Conservation (phyloP, 1,140 invertebrate species). For the Eulimnadia texana region DNA sequence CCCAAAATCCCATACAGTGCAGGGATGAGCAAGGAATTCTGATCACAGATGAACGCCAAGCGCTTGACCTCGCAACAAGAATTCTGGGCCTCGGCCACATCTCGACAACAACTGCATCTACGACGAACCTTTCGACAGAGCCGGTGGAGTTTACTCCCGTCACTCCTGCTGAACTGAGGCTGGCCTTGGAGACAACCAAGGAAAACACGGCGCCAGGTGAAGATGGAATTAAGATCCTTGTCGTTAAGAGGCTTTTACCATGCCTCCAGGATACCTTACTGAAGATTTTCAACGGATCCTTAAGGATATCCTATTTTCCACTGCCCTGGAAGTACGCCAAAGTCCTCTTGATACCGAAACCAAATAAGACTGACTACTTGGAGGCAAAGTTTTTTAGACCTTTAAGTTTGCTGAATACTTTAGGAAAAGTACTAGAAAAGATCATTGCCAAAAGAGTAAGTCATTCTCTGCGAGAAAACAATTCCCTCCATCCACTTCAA, state of each 20-base stretch:
- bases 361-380: background rate
- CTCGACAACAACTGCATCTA: too few relatives aligned
- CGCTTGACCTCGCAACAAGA: too few relatives aligned
- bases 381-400: background rate
- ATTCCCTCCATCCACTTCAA: background rate
- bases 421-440: slow-evolving; percentile 5
- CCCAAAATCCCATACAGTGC: background rate
- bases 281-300: background rate
- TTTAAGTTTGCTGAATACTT: background rate
- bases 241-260: too few relatives aligned
- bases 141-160: too few relatives aligned
- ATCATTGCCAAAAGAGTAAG: background rate
- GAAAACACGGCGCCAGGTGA: too few relatives aligned
- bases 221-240: too few relatives aligned
- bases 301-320: slow-evolving; percentile 1
- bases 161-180: too few relatives aligned
- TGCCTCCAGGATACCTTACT: background rate
- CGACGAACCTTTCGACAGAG: too few relatives aligned
- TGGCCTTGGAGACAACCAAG: too few relatives aligned
- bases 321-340: background rate
- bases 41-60: too few relatives aligned
- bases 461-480: background rate
- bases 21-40: background rate
- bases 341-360: slow-evolving; percentile 1
- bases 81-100: too few relatives aligned